phyloP scores from a whole-genome alignment of 1,140 invertebrate genomes.

The Eciton burchellii region DNA sequence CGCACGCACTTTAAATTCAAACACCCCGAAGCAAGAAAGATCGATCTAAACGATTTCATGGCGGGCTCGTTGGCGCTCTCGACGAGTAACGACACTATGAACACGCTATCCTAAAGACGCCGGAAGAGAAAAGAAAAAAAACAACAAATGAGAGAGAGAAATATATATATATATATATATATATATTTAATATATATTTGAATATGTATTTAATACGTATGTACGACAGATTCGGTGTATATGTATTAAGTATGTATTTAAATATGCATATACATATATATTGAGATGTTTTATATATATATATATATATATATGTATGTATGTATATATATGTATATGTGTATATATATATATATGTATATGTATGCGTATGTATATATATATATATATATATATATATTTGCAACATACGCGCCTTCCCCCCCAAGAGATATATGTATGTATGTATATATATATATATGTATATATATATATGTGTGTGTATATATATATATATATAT shows the following conservation, averaged over 20 bases:
- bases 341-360: no score
- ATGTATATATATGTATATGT: conserved; percentile 50
- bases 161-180: conserved; percentile 58
- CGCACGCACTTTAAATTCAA: conserved; percentile 95
- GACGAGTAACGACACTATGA: conserved; percentile 85
- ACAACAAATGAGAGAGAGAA: conserved; percentile 13
- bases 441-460: conserved; percentile 64
- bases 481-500: no score
- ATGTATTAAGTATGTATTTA: conserved; percentile 57
- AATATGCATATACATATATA: conserved; percentile 60
- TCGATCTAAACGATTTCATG: conserved; percentile 88
- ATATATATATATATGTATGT: conserved; percentile 62
- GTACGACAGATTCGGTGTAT: no score
- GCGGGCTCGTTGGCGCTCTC: conserved; percentile 86
- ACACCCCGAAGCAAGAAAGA: conserved; percentile 94
- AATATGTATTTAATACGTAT: conserved; percentile 63
- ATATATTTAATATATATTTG: conserved; percentile 59
- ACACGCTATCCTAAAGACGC: conserved; percentile 84
- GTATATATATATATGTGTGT: no score
- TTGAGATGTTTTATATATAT: conserved; percentile 49
- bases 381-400: conserved; percentile 63
- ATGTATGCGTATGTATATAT: no score
- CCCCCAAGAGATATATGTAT: conserved; percentile 53
- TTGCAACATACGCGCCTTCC: conserved; percentile 55
- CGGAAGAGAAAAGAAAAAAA: conserved; percentile 34